Conservation (phyloP, 2,113 vertebrate genomes). For the Oncorhynchus nerka region DNA sequence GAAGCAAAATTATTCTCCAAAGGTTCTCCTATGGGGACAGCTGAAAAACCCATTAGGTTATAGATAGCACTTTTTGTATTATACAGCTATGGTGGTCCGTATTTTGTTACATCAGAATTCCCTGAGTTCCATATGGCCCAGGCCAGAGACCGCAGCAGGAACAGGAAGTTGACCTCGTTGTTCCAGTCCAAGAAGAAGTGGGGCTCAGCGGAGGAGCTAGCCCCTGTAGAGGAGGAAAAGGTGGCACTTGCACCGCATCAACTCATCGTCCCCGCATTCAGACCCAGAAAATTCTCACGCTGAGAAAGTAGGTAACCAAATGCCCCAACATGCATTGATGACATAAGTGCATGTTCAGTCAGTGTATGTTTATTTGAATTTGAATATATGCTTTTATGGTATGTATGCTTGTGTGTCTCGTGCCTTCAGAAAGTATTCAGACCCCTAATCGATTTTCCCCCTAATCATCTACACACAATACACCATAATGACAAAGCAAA, state of each 20-base stretch:
- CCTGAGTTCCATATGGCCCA: slow-evolving; percentile 66
- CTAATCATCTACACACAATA: too few species aligned
- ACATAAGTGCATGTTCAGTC: background rate
- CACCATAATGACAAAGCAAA: too few species aligned
- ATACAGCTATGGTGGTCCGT: background rate
- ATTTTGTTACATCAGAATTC: slow-evolving; percentile 6
- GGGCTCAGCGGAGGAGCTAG: slow-evolving; percentile 70
- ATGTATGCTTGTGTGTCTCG: background rate
- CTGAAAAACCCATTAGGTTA: too few species aligned
- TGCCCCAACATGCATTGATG: background rate
- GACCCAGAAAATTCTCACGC: slow-evolving; percentile 66
- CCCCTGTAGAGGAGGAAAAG: slow-evolving; percentile 55
- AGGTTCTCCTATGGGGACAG: too few species aligned
- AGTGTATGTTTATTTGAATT: too few species aligned
- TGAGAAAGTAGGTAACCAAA: slow-evolving; percentile 25
- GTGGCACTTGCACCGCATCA: slow-evolving; percentile 35
- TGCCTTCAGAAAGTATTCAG: too few species aligned
- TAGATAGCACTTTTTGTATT: background rate
- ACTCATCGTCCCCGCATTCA: slow-evolving; percentile 43
- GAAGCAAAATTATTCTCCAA: too few species aligned
- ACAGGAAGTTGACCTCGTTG: slow-evolving; percentile 70
- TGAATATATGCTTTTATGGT: background rate
- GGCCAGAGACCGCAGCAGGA: slow-evolving; percentile 67
- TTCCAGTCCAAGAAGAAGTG: slow-evolving; percentile 73
- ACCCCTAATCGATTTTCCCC: too few species aligned